Evolutionary conservation across 2,797 vertebrate species (phyloP), one percentile per base, ranked within the genome.

Genomic region (Sardinella longiceps): DNA sequence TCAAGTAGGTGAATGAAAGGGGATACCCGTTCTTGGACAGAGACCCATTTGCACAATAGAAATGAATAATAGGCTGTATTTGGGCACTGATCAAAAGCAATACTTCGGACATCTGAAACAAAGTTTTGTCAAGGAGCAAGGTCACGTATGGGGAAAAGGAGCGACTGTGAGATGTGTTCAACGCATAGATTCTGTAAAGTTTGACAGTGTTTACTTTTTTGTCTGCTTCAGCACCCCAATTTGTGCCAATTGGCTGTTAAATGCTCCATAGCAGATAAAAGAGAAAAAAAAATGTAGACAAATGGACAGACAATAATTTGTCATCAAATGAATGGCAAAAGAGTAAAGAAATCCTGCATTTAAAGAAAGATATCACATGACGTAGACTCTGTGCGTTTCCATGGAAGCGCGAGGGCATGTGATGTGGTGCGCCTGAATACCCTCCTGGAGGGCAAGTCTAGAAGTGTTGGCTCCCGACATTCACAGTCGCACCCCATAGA

Each of bases 371-470:
- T 87, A 87, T 92, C 90, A 91, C 90, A 90, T 92, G 91, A 90
- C 46, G 14, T 80, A 23, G 84, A 25, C n/a, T 66, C 77, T 81
- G 83, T 82, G 82, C 82, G 89, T 93, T 89, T 86, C 91, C 66
- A 90, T 90, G 91, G 91, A 30, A 89, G 89, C 86, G 0, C 77
- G 4, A 77, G 74, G 63, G 82, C 91, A 91, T 91, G 91, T 91
- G 90, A 92, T 89, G 84, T 12, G 66, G 84, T 80, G 66, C 23
- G 63, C 70, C 7, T 77, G 70, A 77, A 77, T 39, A 28, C 66
- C 30, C 15, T n/a, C 7, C 70, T 77, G 6, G 70, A 39, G 70
- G 37, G 37, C 20, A 18, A 37, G 63, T 30, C 60, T 39, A 3
- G 4, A 74, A 74, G 14, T 39, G 70, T 77, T 1, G 14, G 15